phyloP scores from a whole-genome alignment of 2,113 vertebrate species.

The Gracilinanus agilis region DNA sequence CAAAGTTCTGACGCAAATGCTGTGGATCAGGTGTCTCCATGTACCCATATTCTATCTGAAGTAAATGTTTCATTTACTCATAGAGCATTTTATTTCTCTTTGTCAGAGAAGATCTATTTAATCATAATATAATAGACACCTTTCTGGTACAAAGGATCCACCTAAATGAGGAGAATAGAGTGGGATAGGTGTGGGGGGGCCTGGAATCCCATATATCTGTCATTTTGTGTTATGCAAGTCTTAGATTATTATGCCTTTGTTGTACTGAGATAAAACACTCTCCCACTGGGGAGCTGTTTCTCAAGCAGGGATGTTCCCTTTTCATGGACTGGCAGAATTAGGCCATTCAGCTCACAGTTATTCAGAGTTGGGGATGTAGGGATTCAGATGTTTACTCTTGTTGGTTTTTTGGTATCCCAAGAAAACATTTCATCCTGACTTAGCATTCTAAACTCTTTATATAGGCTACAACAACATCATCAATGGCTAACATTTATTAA shows the following conservation, averaged over 20 bases:
- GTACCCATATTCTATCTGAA: background rate
- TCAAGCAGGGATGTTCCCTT: background rate
- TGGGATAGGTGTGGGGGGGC: background rate
- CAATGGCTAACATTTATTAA: background rate
- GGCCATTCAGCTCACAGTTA: background rate
- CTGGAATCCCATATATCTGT: background rate
- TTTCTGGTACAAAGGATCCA: background rate
- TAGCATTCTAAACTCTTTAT: background rate
- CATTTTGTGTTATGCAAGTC: background rate
- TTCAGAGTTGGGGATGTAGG: background rate
- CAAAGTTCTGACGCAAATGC: background rate
- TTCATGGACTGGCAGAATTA: background rate
- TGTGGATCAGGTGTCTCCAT: background rate
- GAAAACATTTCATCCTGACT: background rate
- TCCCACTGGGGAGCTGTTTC: background rate
- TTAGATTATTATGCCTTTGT: background rate
- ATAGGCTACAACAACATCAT: background rate
- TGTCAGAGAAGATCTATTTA: background rate
- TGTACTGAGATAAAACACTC: background rate
- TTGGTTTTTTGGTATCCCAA: background rate
- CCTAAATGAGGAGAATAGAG: background rate
- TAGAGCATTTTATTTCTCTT: background rate
- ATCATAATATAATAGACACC: background rate
- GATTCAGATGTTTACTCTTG: background rate
- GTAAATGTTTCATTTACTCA: background rate